These are phyloP conservation scores for Syrphus vitripennis DNA, from an alignment of 2,888 invertebrate genomes.

Conservation along the genomic window DNA sequence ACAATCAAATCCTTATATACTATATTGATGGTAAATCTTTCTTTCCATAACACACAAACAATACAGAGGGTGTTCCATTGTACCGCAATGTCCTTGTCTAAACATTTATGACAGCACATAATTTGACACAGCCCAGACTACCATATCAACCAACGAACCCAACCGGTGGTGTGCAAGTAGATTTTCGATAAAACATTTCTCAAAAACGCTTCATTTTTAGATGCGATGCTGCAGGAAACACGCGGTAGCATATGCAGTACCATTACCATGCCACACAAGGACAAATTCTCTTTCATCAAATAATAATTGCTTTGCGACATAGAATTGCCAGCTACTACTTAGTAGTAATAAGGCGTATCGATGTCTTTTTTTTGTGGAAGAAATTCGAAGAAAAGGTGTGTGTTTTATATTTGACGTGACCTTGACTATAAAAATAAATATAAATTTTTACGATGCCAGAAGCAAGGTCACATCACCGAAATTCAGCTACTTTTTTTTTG, in stretches of 20 bases:
- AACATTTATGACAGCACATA: slow-evolving; percentile 58
- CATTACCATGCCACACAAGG: slow-evolving; percentile 57
- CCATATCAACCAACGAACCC: background rate
- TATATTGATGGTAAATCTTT: slow-evolving; percentile 49
- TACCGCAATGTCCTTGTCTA: slow-evolving; percentile 65
- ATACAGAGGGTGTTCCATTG: slow-evolving; percentile 45
- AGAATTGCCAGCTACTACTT: slow-evolving; percentile 52
- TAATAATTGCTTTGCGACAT: slow-evolving; percentile 21
- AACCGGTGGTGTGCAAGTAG: slow-evolving; percentile 7
- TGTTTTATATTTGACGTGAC: background rate
- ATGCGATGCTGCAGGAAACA: slow-evolving; percentile 3
- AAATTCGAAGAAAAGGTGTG: slow-evolving; percentile 34
- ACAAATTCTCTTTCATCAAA: slow-evolving; percentile 34
- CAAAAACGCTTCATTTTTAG: slow-evolving; percentile 3
- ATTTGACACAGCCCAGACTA: slow-evolving; percentile 46
- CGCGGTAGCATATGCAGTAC: slow-evolving; percentile 36
- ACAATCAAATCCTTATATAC: background rate
- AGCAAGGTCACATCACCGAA: slow-evolving; percentile 48
- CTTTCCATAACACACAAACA: slow-evolving; percentile 40
- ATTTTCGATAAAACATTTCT: background rate
- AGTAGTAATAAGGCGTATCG: slow-evolving; percentile 65
- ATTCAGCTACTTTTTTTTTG: slow-evolving; percentile 50
- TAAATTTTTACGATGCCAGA: slow-evolving; percentile 28
- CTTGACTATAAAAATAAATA: slow-evolving; percentile 25
- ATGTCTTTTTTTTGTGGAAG: background rate